Base-by-base conservation (phyloP, 2,113 vertebrate genomes). In the Oreochromis spilurus region DNA sequence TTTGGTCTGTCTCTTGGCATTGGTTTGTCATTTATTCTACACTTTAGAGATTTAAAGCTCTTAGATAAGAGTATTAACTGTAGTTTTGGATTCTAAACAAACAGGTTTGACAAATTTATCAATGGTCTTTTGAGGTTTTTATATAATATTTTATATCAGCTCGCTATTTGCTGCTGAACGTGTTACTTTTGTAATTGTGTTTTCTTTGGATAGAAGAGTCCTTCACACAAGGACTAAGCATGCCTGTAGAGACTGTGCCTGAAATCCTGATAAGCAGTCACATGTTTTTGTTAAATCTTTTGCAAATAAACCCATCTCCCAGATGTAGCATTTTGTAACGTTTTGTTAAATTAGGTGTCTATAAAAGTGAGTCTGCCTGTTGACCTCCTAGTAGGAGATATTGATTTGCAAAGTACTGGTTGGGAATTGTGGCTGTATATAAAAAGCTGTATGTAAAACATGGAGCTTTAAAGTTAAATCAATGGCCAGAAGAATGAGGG, bases 401-500 rank as follows among this genome's bases (percentile, higher is more conserved):
- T 84, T 70, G 48, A 94, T 94, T 91, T 92, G 88, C 14, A 94
- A 94, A 86, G 77, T 94, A 83, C 87, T 93, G 87, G 79, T 82
- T 31, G 90, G 94, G 92, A 88, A 11, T 29, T 31, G 13, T 60
- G 70, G 24, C 9, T 67, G 24, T 26, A 72, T 55, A 26, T n/a
- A 34, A 2, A 82, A 26, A 26, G 26, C 26, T 26, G 26, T 26
- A 26, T 26, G 26, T 26, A 26, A 95, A 95, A 38, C 31, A 91
- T 91, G 57, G 40, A 43, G 21, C 91, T 95, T 54, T 96, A 94
- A 78, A 62, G 82, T 9, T 50, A 90, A 62, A 94, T 96, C 80
- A 86, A 95, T 12, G 92, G 34, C 80, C 88, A 96, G 43, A 96
- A 96, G 87, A 82, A 94, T 29, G 17, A 82, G 95, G 93, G 78